Percentiles rank a stretch among this genome's conserved stretches.
Conservation (phyloP, 2,797 vertebrate species). For the Taenioides sp. region DNA sequence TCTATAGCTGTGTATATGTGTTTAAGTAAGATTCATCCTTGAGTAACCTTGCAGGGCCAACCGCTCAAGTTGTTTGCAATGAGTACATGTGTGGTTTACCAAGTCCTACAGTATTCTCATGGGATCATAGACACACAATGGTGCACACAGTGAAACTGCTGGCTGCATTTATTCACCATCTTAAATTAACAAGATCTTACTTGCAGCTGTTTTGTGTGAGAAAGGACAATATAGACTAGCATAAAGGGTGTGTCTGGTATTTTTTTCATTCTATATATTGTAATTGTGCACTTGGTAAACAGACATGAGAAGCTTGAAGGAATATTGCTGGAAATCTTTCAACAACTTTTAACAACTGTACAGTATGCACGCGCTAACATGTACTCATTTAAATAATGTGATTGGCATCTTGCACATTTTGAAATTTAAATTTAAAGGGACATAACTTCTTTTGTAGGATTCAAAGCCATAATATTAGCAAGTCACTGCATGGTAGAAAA, state of each 20-base stretch:
- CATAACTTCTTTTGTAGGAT: neutral
- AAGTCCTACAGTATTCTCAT: constrained; percentile 22
- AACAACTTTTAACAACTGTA: constrained; percentile 22
- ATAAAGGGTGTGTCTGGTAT: neutral
- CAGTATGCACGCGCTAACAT: neutral
- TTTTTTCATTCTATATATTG: neutral
- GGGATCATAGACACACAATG: constrained; percentile 10
- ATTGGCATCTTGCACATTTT: neutral
- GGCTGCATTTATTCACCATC: neutral
- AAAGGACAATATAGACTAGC: constrained; percentile 22
- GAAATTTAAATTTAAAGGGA: neutral
- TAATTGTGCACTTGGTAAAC: neutral
- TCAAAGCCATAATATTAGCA: neutral
- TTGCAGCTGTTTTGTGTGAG: constrained; percentile 14
- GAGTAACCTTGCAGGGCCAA: constrained; percentile 59
- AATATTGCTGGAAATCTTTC: constrained; percentile 6
- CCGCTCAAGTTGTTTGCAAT: constrained; percentile 51
- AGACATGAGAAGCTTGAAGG: constrained; percentile 1
- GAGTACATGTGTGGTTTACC: constrained; percentile 22
- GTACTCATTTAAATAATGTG: neutral
- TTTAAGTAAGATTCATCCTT: constrained; percentile 40
- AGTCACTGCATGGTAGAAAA: neutral
- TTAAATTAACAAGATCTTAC: constrained; percentile 18
- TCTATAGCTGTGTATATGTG: neutral
- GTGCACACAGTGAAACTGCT: constrained; percentile 6